Base-by-base conservation (phyloP, 2,113 vertebrate species). In the Pongo pygmaeus region DNA sequence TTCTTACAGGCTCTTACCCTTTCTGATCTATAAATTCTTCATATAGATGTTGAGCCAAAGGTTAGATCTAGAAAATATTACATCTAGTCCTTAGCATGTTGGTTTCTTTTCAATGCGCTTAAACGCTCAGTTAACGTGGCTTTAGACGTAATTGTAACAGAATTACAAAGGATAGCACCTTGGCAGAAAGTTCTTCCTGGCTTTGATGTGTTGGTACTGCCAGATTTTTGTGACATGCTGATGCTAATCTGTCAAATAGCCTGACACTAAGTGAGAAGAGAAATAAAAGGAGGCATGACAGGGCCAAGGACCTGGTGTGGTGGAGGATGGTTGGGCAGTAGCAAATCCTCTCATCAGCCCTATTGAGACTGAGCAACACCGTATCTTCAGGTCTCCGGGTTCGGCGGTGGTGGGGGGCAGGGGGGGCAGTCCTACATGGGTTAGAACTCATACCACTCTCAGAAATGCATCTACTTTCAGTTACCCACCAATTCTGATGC, bases 141-240 rank as follows among this genome's bases (percentile, higher is more conserved):
- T 91, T 96, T 55, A 92, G 64, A 94, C 46, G 74, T 80, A 91
- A 91, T 38, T 84, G 35, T 95, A 52, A 94, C 43, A 78, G 77
- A 87, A 61, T 95, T 38, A 67, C 88, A 93, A 85, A 94, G 70
- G 77, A 90, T 55, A 52, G 3, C 4, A 2, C 86, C 61, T 96
- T 90, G 87, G 94, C 87, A 96, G 78, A 70, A 91, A 84, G 55
- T 72, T 80, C 70, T 90, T 84, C 32, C 90, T 93, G 91, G 50
- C 88, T 94, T 91, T 89, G 85, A 57, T 78, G 48, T 86, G 72
- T 93, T 61, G 72, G 50, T 92, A n/a, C 67, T 84, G 67, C 67
- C 57, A 43, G 85, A 81, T 89, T 80, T 91, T 67, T 70, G 27
- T 69, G 77, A 43, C 2, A 7, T 17, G 43, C 4, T 2, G 35